phyloP scores from a whole-genome alignment of 1,140 invertebrate genomes.

The Diprion similis region DNA sequence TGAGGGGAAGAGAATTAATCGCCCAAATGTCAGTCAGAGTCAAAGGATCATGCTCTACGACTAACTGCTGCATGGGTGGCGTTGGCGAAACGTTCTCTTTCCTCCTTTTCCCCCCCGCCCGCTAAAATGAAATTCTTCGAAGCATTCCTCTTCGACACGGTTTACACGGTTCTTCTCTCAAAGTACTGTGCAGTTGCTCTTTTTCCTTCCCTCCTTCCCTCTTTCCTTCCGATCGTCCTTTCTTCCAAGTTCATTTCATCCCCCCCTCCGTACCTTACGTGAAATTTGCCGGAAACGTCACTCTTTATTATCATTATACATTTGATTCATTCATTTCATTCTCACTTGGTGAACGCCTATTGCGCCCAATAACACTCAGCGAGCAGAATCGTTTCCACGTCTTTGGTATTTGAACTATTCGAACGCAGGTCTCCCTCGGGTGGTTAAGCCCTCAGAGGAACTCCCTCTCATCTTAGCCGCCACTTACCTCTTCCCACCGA shows the following conservation, averaged over 20 bases:
- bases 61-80: too few relatives aligned
- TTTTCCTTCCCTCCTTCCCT: background rate
- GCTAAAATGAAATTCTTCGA: background rate
- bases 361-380: background rate
- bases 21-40: background rate
- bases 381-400: background rate
- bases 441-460: background rate
- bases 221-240: background rate
- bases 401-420: conserved; percentile 1
- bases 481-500: background rate
- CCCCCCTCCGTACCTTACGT: background rate
- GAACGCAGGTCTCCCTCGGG: background rate
- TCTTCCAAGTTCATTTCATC: background rate
- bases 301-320: background rate
- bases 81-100: too few relatives aligned
- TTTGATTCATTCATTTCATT: background rate
- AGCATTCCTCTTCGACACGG: background rate
- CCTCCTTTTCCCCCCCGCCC: background rate
- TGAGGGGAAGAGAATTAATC: background rate
- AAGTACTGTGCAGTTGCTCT: background rate
- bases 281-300: background rate
- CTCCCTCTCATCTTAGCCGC: background rate
- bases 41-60: background rate
- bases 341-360: background rate
- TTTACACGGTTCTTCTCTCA: background rate